Evolutionary conservation across 2,113 vertebrate species (phyloP).

Genomic region (Cisticola juncidis): DNA sequence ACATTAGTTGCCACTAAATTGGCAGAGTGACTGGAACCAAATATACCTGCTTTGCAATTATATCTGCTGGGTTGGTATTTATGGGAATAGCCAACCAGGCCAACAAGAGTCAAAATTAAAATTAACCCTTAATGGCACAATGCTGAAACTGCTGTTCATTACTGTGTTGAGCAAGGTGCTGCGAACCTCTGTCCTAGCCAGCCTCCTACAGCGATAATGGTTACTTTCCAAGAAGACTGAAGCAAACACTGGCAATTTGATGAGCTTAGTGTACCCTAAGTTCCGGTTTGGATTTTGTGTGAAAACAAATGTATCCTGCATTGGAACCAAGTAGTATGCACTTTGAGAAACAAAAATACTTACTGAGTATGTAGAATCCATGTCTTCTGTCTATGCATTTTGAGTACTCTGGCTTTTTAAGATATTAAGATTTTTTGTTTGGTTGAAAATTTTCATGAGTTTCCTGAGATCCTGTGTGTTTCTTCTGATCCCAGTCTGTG

Average conservation of each 20-base stretch:
- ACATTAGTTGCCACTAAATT: conserved; percentile 7
- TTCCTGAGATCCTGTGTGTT: not conserved
- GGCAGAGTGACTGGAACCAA: conserved; percentile 19
- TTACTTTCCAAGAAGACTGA: not conserved
- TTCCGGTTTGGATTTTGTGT: not conserved
- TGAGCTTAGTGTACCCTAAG: not conserved
- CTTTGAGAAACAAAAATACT: not conserved
- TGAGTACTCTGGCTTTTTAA: not conserved
- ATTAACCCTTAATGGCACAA: not conserved
- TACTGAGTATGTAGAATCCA: not conserved
- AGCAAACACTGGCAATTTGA: not conserved
- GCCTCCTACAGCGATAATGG: not conserved
- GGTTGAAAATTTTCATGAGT: not conserved
- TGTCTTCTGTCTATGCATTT: not conserved
- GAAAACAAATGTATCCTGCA: not conserved
- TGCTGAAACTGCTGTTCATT: not conserved
- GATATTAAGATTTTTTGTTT: not conserved
- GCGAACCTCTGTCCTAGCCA: not conserved
- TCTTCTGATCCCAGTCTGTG: not conserved
- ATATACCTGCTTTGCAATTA: conserved; percentile 67
- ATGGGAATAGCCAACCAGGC: conserved; percentile 23
- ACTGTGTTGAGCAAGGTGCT: not conserved
- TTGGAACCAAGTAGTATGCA: accelerated
- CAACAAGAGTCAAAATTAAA: conserved; percentile 41
- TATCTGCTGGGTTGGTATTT: conserved; percentile 28